Evolutionary conservation across 2,888 invertebrate species (phyloP).

Genomic region (Nebria brevicollis): DNA sequence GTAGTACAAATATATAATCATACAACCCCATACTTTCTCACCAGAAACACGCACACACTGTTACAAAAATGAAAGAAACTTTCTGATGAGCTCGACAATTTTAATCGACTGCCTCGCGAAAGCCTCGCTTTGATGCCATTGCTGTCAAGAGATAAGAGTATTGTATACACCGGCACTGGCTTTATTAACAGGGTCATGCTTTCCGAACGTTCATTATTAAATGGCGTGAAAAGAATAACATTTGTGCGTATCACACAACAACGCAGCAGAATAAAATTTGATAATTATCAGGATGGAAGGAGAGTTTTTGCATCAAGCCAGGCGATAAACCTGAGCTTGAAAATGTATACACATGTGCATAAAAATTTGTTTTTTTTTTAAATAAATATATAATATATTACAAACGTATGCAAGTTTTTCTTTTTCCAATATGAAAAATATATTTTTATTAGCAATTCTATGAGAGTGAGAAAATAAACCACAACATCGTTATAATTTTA

Average conservation of each 20-base stretch:
- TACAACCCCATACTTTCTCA: too few relatives aligned
- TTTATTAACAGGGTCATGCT: slow-evolving; percentile 9
- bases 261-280: background rate
- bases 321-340: background rate
- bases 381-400: too few relatives aligned
- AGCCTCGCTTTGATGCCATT: background rate
- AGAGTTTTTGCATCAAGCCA: background rate
- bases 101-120: slow-evolving; percentile 25
- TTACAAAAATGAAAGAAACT: slow-evolving; percentile 28
- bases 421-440: too few relatives aligned
- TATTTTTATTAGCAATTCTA: too few relatives aligned
- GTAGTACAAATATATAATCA: too few relatives aligned
- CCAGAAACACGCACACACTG: background rate
- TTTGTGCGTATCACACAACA: background rate
- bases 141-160: slow-evolving; percentile 21
- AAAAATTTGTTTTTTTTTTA: background rate
- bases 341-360: background rate
- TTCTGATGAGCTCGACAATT: slow-evolving; percentile 37
- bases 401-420: too few relatives aligned
- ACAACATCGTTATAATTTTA: too few relatives aligned
- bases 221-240: slow-evolving; percentile 12
- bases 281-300: slow-evolving; percentile 1
- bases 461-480: too few relatives aligned
- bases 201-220: slow-evolving; percentile 12
- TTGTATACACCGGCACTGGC: background rate